Evolutionary conservation across 2,888 invertebrate genomes (phyloP).

Genomic region (Drosophila phalerata): DNA sequence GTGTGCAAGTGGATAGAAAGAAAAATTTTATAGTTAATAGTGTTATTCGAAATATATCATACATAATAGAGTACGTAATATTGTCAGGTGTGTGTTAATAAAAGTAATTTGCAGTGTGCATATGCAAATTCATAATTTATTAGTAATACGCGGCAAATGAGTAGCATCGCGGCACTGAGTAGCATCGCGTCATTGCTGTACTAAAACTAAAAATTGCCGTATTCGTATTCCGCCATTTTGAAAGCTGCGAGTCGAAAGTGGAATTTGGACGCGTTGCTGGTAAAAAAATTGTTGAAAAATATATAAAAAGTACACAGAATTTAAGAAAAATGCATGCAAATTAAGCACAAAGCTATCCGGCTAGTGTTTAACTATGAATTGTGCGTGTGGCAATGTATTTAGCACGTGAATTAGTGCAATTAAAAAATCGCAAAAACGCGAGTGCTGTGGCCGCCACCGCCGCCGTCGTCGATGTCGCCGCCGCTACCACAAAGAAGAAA

Average conservation of each 20-base stretch:
- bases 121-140: conserved; percentile 31
- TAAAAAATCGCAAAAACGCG: conserved; percentile 72
- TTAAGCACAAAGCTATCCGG: conserved; percentile 38
- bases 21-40: conserved; percentile 54
- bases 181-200: conserved; percentile 85
- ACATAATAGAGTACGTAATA: conserved; percentile 42
- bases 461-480: conserved; percentile 36
- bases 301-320: conserved; percentile 63
- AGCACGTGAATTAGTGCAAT: conserved; percentile 72
- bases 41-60: conserved; percentile 51
- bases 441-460: conserved; percentile 59
- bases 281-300: conserved; percentile 79
- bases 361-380: conserved; percentile 55
- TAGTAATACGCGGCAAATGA: conserved; percentile 61
- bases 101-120: conserved; percentile 19
- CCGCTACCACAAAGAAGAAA: conserved; percentile 63
- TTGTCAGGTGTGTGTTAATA: conserved; percentile 53
- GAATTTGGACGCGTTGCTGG: conserved; percentile 85
- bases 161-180: conserved; percentile 72
- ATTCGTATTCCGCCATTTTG: conserved; percentile 86
- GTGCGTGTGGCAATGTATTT: conserved; percentile 66
- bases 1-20: conserved; percentile 70
- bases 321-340: conserved; percentile 59
- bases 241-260: conserved; percentile 85
- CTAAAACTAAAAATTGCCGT: conserved; percentile 84